Base-by-base conservation (phyloP, 2,113 vertebrate species). In the Seriola aureovittata region DNA sequence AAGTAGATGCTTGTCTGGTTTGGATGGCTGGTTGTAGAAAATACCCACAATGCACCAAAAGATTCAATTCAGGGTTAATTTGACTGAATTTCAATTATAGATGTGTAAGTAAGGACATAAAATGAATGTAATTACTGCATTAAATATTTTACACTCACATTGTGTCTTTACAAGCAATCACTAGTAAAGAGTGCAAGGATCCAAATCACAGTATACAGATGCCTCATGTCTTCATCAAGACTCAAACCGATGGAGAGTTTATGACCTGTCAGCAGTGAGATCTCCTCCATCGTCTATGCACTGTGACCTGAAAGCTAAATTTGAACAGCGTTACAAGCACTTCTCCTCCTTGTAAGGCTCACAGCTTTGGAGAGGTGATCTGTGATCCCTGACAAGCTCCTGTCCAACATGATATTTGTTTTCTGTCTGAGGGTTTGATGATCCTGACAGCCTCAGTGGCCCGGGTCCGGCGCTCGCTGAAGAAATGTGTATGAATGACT, bases 311-410 rank as follows among this genome's bases (percentile, higher is more conserved):
- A 60, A 82, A 72, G 74, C 44, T 34, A 42, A 68, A 76, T 59
- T 21, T 23, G 46, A 70, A 32, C 34, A n/a, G 19, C 34, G 38
- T 62, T 46, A 5, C 12, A 52, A 63, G 42, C 29, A 2, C 34
- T 59, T 36, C 23, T 38, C 29, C 16, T 48, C 38, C 2, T 50
- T 66, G 36, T 17, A 25, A 16, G 34, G 84, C 62, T 55, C 8
- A 16, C 69, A 75, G 66, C 58, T 67, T 71, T 13, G 13, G 13
- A 69, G 42, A 64, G 80, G 55, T 19, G 58, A 88, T 71, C 81
- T 40, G 29, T 73, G 82, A 78, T 81, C 44, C 32, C 48, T 79
- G 85, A 89, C 81, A 75, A 75, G 67, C 73, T 71, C 66, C 66
- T 77, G 67, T 88, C 84, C 42, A 12, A 57, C 42, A 9, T 50